phyloP scores from a whole-genome alignment of 2,888 invertebrate species.

The Caenorhabditis wallacei region DNA sequence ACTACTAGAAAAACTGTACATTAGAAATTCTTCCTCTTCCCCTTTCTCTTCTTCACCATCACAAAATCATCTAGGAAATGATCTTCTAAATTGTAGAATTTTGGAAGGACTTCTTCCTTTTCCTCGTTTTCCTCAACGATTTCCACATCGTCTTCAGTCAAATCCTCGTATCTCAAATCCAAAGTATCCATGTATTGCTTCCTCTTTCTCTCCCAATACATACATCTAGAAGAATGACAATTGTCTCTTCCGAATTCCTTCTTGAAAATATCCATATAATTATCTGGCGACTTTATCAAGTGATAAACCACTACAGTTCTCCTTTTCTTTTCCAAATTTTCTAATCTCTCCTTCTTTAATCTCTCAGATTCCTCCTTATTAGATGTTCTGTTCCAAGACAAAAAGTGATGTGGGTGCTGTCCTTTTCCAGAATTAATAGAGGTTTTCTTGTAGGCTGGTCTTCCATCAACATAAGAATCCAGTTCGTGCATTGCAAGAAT shows the following conservation, averaged over 20 bases:
- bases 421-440: slow-evolving; percentile 19
- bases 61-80: slow-evolving; percentile 44
- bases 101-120: background rate
- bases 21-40: background rate
- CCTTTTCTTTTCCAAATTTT: slow-evolving; percentile 24
- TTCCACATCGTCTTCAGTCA: slow-evolving; percentile 5
- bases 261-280: slow-evolving; percentile 32
- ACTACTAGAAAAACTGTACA: background rate
- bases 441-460: slow-evolving; percentile 27
- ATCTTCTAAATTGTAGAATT: slow-evolving; percentile 47
- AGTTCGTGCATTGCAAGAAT: slow-evolving; percentile 25
- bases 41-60: slow-evolving; percentile 33
- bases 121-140: background rate
- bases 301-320: slow-evolving; percentile 38
- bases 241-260: slow-evolving; percentile 25
- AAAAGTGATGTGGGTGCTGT: slow-evolving; percentile 29
- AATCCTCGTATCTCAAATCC: slow-evolving; percentile 44
- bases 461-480: slow-evolving; percentile 26
- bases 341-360: slow-evolving; percentile 8
- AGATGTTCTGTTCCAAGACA: slow-evolving; percentile 15
- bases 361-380: slow-evolving; percentile 21
- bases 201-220: slow-evolving; percentile 30
- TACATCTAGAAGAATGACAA: slow-evolving; percentile 41
- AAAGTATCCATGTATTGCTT: background rate
- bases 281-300: slow-evolving; percentile 46